phyloP scores from a whole-genome alignment of 2,797 vertebrate genomes.

The Peromyscus melanophrys region DNA sequence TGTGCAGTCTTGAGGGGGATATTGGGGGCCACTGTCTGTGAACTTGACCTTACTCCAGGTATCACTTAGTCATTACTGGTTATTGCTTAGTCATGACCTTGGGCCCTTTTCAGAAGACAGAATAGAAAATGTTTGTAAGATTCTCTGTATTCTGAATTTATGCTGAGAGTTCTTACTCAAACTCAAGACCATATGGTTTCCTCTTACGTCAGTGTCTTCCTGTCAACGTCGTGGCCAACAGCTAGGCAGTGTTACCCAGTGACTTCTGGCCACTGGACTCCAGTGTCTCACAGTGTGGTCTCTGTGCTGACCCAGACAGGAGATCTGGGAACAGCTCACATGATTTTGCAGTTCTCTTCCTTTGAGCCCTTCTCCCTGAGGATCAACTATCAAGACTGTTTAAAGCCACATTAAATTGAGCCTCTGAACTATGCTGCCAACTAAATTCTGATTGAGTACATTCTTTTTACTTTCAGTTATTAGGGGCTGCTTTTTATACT shows the following conservation, averaged over 20 bases:
- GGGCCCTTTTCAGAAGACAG: neutral
- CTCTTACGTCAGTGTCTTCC: accelerated
- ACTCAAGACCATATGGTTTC: neutral
- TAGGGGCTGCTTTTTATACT: neutral
- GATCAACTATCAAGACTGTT: neutral
- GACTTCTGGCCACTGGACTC: too few species aligned
- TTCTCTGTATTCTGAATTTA: neutral
- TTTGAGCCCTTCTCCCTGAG: neutral
- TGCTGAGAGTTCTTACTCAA: neutral
- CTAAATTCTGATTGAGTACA: neutral
- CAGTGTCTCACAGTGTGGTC: neutral
- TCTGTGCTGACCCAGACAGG: too few species aligned
- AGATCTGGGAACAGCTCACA: neutral
- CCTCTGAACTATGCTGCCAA: neutral
- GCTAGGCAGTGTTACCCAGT: neutral
- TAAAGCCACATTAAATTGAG: neutral
- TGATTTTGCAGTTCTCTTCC: neutral
- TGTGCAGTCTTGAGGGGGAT: neutral
- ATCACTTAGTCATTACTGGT: too few species aligned
- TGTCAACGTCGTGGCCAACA: accelerated
- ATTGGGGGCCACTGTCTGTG: neutral
- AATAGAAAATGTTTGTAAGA: neutral
- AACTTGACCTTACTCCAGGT: neutral
- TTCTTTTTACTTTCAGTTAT: neutral
- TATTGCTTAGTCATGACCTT: neutral